Evolutionary conservation across 2,113 vertebrate genomes (phyloP), one percentile per base, ranked within the genome.

Genomic region (Carassius auratus): DNA sequence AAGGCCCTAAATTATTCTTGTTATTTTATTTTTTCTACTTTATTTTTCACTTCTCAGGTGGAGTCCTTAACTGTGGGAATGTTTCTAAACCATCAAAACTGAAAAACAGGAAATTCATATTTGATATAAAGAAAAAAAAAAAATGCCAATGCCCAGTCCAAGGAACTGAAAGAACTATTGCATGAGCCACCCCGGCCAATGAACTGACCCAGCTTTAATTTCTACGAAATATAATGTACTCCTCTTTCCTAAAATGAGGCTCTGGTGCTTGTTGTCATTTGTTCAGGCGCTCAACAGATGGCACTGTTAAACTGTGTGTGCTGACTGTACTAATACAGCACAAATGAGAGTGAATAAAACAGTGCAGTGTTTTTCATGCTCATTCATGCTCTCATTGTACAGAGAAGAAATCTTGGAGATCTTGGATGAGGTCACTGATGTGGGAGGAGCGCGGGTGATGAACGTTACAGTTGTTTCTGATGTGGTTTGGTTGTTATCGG

Each of bases 251-350:
- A 61, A 61, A 61, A 61, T n/a, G 19, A 59, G 55, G 8, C 19
- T 15, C 33, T 0, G 5, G 4, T 3, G n/a, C 42, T 30, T 74
- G 15, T 8, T 85, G 85, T 75, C 83, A 48, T 87, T 80, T 66
- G 19, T 48, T 17, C 36, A 48, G 14, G 61, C 23, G 55, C 30
- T 74, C 90, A 87, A 82, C 80, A 89, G 90, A 84, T 88, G 90
- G 89, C 85, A 84, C 77, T 91, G 84, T 87, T 80, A 86, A 85
- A 50, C 14, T 83, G 85, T 55, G 14, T 26, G 48, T 76, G 75
- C 52, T 17, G 26, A 17, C 26, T 76, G 45, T 5, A 33, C 23
- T 33, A 30, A 52, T 26, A 13, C 69, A 73, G 69, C n/a, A n/a
- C 17, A 71, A 21, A 21, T 21, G 17, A 1, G 68, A 21, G 17